phyloP scores from a whole-genome alignment of 2,888 invertebrate species.

The Zonitis immaculata region DNA sequence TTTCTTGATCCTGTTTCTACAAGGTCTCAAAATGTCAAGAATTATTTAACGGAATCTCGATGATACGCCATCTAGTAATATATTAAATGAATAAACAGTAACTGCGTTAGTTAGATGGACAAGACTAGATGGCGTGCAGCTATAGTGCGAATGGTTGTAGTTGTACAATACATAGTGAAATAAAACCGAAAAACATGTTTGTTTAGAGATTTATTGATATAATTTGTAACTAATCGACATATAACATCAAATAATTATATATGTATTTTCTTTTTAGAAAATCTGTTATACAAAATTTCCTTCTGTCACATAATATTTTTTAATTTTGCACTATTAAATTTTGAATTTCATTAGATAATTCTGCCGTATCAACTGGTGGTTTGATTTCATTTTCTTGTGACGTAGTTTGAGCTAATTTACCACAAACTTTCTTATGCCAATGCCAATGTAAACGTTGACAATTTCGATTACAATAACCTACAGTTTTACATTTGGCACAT shows the following conservation, averaged over 20 bases:
- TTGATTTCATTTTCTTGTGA: background rate
- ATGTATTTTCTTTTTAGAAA: background rate
- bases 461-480: constrained; percentile 89
- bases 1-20: no score
- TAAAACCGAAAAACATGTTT: no score
- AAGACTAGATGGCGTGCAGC: no score
- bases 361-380: constrained; percentile 1
- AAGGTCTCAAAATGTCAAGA: no score
- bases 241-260: background rate
- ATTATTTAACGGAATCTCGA: no score
- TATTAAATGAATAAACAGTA: no score
- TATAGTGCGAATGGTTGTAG: no score
- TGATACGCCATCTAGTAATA: no score
- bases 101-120: no score
- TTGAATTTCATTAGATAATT: constrained; percentile 11
- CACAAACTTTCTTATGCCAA: constrained; percentile 82
- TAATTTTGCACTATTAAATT: constrained; percentile 11
- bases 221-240: background rate
- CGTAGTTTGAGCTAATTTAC: constrained; percentile 51
- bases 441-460: constrained; percentile 95
- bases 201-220: background rate
- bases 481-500: constrained; percentile 90
- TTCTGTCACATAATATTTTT: background rate
- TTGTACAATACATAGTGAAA: no score
- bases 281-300: background rate